Conservation (phyloP, 2,888 invertebrate species). For the Drosophila stalkeri region DNA sequence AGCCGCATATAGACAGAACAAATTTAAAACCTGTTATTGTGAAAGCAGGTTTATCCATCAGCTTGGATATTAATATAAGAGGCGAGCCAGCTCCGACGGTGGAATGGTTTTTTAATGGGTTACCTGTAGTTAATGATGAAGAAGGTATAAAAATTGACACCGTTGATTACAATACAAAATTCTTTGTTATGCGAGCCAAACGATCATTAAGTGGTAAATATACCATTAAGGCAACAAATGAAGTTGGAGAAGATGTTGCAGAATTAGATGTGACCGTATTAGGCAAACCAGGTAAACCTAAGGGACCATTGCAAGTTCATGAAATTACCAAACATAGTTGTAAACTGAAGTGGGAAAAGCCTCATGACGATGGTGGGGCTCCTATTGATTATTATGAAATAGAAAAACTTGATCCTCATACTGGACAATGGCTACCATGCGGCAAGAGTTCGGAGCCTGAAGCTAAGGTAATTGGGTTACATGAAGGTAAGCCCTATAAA, state of each 20-base stretch:
- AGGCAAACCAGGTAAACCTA: constrained; percentile 91
- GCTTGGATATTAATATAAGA: constrained; percentile 94
- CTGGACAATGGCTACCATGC: constrained; percentile 97
- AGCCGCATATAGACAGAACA: constrained; percentile 96
- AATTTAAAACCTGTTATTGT: constrained; percentile 93
- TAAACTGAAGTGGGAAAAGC: constrained; percentile 96
- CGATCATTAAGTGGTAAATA: constrained; percentile 94
- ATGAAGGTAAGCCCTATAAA: constrained; percentile 98
- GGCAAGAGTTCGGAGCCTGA: constrained; percentile 94
- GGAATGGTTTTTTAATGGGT: constrained; percentile 93
- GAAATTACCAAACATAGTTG: constrained; percentile 97
- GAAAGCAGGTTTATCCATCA: constrained; percentile 95
- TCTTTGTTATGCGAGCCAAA: constrained; percentile 93
- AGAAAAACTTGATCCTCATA: constrained; percentile 96
- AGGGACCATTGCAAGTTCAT: constrained; percentile 94
- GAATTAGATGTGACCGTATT: constrained; percentile 95
- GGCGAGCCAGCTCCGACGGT: constrained; percentile 98
- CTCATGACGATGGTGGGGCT: constrained; percentile 97
- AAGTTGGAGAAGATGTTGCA: constrained; percentile 96
- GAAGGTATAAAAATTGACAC: constrained; percentile 90
- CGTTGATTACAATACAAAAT: constrained; percentile 95
- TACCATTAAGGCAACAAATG: constrained; percentile 94
- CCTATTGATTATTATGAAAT: constrained; percentile 98
- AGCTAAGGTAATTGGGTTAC: constrained; percentile 92
- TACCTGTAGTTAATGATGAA: constrained; percentile 88